Conservation (phyloP, 2,888 invertebrate species). For the Cephus sareptanus region DNA sequence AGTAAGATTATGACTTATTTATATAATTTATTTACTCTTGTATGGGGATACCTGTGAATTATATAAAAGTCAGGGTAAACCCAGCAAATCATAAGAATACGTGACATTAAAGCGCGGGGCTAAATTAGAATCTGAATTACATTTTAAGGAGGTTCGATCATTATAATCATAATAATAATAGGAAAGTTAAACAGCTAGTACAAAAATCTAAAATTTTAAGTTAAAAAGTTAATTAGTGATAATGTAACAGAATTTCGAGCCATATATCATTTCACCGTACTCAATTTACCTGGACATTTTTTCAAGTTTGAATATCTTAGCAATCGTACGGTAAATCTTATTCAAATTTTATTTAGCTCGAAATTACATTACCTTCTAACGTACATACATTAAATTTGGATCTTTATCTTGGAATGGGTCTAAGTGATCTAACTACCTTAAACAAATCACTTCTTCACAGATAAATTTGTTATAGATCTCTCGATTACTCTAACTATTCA, state of each 20-base stretch:
- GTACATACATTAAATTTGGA: background rate
- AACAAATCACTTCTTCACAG: background rate
- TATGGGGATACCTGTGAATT: background rate
- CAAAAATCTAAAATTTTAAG: background rate
- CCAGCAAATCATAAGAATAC: background rate
- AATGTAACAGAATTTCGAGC: background rate
- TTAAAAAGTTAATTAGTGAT: background rate
- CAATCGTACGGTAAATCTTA: background rate
- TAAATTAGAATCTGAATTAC: background rate
- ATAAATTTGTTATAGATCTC: background rate
- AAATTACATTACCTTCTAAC: background rate
- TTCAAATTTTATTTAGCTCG: background rate
- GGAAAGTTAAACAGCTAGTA: background rate
- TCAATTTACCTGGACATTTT: background rate
- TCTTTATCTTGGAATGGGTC: background rate
- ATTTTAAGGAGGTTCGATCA: background rate
- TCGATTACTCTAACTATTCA: background rate
- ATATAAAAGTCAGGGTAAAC: background rate
- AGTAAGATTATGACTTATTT: background rate
- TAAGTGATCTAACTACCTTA: background rate
- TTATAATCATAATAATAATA: background rate
- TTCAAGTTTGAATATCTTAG: background rate
- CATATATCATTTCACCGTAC: background rate
- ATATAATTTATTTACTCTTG: background rate
- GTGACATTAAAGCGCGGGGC: background rate